These are phyloP conservation scores for Borostomias antarcticus DNA, from an alignment of 2,797 vertebrate species.

Conservation along the genomic window DNA sequence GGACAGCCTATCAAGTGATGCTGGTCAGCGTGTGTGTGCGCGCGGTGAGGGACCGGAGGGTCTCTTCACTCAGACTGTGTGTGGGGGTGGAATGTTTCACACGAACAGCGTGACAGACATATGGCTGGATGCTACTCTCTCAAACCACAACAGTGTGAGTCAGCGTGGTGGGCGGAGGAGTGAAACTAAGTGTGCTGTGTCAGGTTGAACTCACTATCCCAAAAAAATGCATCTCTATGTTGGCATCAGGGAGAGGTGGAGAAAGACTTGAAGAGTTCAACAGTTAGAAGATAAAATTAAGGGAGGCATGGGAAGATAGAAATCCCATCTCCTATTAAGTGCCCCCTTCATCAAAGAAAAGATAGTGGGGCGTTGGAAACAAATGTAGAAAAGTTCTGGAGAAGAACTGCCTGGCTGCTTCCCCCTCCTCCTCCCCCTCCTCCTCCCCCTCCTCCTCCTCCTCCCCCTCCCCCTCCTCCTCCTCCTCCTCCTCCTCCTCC, in stretches of 20 bases:
- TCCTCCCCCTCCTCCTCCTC: not conserved
- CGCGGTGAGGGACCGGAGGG: conserved; percentile 33
- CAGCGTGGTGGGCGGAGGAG: not conserved
- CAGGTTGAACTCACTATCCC: conserved; percentile 37
- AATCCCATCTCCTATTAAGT: not conserved
- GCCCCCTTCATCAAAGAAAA: not conserved
- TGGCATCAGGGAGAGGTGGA: not conserved
- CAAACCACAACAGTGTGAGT: not conserved
- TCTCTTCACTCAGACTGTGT: conserved; percentile 7
- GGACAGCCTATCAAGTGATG: conserved; percentile 50
- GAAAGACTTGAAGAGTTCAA: not conserved
- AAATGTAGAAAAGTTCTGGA: not conserved
- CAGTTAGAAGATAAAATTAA: too few species aligned
- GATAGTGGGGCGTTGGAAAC: not conserved
- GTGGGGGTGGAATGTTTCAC: not conserved
- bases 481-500: too few species aligned
- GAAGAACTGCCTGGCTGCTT: not conserved
- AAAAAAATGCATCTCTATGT: conserved; percentile 45
- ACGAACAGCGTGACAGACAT: not conserved
- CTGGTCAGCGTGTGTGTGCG: conserved; percentile 26
- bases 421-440: not conserved
- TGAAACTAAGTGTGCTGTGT: conserved; percentile 51
- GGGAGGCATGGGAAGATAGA: not conserved
- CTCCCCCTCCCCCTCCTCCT: conserved; percentile 22
- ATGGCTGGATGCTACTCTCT: not conserved